Evolutionary conservation across 2,113 vertebrate genomes (phyloP).

Genomic region (Bujurquina vittata): DNA sequence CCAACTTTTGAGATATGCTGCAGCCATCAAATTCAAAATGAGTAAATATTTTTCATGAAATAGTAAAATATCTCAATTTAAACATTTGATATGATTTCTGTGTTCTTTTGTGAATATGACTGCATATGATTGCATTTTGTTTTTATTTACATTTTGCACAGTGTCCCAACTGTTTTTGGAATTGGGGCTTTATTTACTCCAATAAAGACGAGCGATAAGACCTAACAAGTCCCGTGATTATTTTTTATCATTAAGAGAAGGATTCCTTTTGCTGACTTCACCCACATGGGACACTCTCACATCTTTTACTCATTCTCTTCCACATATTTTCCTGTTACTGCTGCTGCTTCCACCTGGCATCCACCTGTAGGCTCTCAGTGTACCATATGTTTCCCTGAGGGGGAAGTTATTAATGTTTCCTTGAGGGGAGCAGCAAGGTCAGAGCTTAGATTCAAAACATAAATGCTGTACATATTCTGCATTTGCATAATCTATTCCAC

Average conservation of each 20-base stretch:
- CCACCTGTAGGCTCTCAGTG: conserved; percentile 1
- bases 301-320: neutral
- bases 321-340: neutral
- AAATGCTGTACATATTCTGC: neutral
- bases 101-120: neutral
- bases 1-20: neutral
- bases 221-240: neutral
- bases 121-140: neutral
- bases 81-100: neutral
- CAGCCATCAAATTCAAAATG: neutral
- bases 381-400: neutral
- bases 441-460: neutral
- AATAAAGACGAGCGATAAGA: conserved; percentile 49
- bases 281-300: neutral
- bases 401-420: neutral
- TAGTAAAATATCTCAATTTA: neutral
- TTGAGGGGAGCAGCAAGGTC: neutral
- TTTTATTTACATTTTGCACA: neutral
- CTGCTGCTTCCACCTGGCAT: conserved; percentile 16
- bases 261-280: neutral
- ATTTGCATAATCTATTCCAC: conserved; percentile 11
- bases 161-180: neutral
- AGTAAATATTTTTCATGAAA: neutral
- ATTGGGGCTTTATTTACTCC: conserved; percentile 13
- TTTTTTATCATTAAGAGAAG: neutral